Percentiles rank a stretch among this genome's conserved stretches.
Evolutionary conservation across 2,888 invertebrate species (phyloP).

Genomic region (Plemyria rubiginata): DNA sequence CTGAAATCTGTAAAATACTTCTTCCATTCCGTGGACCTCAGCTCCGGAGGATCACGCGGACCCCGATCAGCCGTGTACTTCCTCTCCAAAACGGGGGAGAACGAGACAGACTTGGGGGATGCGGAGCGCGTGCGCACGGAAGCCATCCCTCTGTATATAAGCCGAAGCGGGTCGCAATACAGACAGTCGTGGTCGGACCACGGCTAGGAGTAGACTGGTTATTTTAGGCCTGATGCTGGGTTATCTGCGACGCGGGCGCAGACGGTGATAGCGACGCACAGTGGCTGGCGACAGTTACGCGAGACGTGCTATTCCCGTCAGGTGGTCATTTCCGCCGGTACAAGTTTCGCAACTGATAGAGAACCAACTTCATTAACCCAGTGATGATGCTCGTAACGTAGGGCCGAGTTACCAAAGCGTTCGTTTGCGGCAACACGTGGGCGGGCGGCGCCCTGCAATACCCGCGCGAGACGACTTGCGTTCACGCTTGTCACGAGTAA

Average conservation of each 20-base stretch:
- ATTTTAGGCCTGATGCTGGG: slow-evolving; percentile 74
- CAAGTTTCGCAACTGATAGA: slow-evolving; percentile 75
- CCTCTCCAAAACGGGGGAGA: slow-evolving; percentile 86
- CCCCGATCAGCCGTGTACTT: slow-evolving; percentile 80
- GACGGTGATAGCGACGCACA: slow-evolving; percentile 79
- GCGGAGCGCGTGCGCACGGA: slow-evolving; percentile 87
- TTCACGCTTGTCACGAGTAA: slow-evolving; percentile 43
- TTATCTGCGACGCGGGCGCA: slow-evolving; percentile 76
- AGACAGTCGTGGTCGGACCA: slow-evolving; percentile 79
- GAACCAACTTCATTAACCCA: slow-evolving; percentile 75
- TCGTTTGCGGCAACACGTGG: slow-evolving; percentile 52
- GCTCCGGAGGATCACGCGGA: slow-evolving; percentile 67
- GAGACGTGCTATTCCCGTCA: slow-evolving; percentile 83
- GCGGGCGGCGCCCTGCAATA: slow-evolving; percentile 67
- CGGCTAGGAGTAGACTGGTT: slow-evolving; percentile 78
- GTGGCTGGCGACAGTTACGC: slow-evolving; percentile 74
- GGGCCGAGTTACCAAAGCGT: slow-evolving; percentile 60
- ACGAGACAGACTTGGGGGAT: slow-evolving; percentile 87
- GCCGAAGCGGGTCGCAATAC: slow-evolving; percentile 58
- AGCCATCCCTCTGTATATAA: slow-evolving; percentile 84
- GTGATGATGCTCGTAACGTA: slow-evolving; percentile 52
- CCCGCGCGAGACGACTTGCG: slow-evolving; percentile 45
- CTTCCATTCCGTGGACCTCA: slow-evolving; percentile 75
- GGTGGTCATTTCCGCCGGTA: slow-evolving; percentile 78
- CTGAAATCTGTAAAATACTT: slow-evolving; percentile 81